Evolutionary conservation across 2,797 vertebrate species (phyloP).

Genomic region (Pantherophis vulpinus): DNA sequence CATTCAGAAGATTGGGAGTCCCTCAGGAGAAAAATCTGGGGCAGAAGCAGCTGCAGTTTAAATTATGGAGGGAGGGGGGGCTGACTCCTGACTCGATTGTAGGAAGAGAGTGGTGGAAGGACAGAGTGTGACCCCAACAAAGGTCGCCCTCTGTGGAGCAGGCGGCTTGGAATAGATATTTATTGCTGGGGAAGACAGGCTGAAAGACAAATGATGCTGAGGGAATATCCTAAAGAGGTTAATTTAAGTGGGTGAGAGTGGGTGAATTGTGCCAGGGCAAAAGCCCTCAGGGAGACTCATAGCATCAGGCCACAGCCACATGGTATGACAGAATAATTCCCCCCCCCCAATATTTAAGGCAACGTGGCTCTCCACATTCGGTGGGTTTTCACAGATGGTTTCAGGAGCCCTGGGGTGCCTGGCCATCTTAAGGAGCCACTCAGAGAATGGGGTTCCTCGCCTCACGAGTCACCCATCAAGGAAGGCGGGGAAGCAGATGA

Average conservation of each 20-base stretch:
- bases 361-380: neutral
- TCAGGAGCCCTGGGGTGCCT: neutral
- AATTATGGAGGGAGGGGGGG: neutral
- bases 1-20: neutral
- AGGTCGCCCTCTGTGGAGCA: neutral
- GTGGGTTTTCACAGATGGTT: neutral
- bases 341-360: neutral
- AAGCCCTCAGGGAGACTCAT: neutral
- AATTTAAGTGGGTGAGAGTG: neutral
- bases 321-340: neutral
- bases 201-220: neutral
- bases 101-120: neutral
- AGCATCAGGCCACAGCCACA: neutral
- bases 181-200: neutral
- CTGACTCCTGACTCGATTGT: neutral
- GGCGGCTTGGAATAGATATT: neutral
- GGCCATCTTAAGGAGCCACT: neutral
- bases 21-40: neutral
- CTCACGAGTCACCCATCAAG: neutral
- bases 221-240: neutral
- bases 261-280: neutral
- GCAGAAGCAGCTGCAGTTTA: neutral
- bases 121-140: neutral
- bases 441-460: neutral
- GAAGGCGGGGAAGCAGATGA: neutral